Conservation (phyloP, 1,140 invertebrate species). For the Pomacea maculata region DNA sequence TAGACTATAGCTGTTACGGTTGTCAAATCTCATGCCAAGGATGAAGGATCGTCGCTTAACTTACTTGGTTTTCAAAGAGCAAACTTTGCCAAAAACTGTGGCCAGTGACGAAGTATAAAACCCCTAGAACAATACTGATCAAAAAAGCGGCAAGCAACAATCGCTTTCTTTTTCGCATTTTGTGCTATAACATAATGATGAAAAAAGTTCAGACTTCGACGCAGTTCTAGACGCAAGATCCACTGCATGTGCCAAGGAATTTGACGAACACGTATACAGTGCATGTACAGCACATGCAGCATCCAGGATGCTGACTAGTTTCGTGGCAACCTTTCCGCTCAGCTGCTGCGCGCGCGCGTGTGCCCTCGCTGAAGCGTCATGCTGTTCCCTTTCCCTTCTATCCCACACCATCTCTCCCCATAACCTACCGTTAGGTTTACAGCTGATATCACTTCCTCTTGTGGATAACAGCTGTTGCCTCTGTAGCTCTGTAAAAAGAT, state of each 20-base stretch:
- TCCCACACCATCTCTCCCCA: too few relatives aligned
- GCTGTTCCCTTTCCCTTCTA: too few relatives aligned
- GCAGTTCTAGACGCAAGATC: too few relatives aligned
- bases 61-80: constrained; percentile 7
- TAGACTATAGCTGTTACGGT: too few relatives aligned
- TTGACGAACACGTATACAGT: neutral
- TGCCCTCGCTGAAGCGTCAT: too few relatives aligned
- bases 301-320: neutral
- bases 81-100: constrained; percentile 2
- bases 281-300: neutral
- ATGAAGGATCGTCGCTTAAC: neutral
- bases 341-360: neutral
- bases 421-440: too few relatives aligned
- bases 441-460: too few relatives aligned
- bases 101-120: neutral
- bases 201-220: neutral
- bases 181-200: neutral
- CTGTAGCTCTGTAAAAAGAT: too few relatives aligned
- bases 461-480: too few relatives aligned
- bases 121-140: neutral
- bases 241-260: too few relatives aligned
- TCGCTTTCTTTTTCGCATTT: constrained; percentile 16
- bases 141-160: neutral
- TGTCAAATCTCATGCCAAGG: too few relatives aligned
- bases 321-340: neutral